Evolutionary conservation across 2,888 invertebrate genomes (phyloP), one percentile per base, ranked within the genome.

Genomic region (Brenthis daphne): DNA sequence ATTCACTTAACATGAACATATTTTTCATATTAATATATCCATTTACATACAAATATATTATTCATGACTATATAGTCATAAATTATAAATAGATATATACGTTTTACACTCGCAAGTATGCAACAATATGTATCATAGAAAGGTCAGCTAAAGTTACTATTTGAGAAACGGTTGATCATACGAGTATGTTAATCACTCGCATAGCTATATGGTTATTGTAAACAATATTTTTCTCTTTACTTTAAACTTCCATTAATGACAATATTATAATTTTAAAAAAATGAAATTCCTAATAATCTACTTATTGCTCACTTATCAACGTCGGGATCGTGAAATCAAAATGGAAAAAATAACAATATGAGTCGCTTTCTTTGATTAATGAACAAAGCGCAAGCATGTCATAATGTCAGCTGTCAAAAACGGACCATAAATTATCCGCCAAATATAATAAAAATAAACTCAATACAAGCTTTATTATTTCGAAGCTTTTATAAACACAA

Each of bases 391-490:
- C 67, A 64, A 72, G 72, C 75, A 70, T 74, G 76, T 74, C 74
- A 71, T 74, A 77, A 75, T 74, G 76, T 77, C 75, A 74, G 75
- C 76, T 74, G 77, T 76, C 77, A 75, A 74, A 73, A 72, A 73
- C 67, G 68, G 64, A 74, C 73, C 72, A 74, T 77, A 76, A 76
- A 77, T 77, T 77, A 74, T 68, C 56, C 66, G 64, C 67, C 64
- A 66, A 74, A 69, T 72, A 67, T 70, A 71, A 64, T 63, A 70
- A 72, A 72, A 72, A 68, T 68, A 70, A 68, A 70, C 64, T 66
- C 63, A 70, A 70, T 58, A 70, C 70, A 65, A 48, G 56, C 47
- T 56, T 58, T 63, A 72, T 58, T 63, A 72, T 68, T 70, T 68
- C 60, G 63, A 53, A 64, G 54, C 56, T 57, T 68, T 68, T 70